phyloP scores from a whole-genome alignment of 1,140 invertebrate genomes.

The Venturia canescens region DNA sequence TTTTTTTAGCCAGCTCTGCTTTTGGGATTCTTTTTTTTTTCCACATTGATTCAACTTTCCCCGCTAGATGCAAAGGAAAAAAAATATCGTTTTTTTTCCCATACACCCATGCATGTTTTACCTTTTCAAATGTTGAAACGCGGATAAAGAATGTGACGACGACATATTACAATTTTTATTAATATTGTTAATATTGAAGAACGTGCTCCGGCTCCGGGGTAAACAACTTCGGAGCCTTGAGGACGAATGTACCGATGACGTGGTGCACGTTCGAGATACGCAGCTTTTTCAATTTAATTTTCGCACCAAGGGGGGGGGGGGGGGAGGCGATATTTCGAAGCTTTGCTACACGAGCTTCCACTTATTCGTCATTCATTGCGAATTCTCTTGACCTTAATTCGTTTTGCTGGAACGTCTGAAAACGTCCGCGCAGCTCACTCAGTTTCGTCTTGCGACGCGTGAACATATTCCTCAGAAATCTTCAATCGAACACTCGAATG shows the following conservation, averaged over 20 bases:
- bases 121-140: not conserved
- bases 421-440: too few species aligned
- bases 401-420: too few species aligned
- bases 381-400: too few species aligned
- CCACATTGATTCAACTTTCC: too few species aligned
- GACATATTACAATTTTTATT: not conserved
- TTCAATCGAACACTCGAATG: too few species aligned
- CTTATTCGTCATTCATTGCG: not conserved
- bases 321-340: not conserved
- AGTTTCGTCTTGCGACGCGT: too few species aligned
- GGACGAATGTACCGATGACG: not conserved
- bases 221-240: conserved; percentile 4
- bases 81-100: too few species aligned
- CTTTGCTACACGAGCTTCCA: not conserved
- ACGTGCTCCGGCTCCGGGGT: not conserved
- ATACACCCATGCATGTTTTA: too few species aligned
- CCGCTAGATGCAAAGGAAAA: too few species aligned
- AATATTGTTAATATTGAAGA: conserved; percentile 1
- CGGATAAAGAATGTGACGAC: not conserved
- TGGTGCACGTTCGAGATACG: not conserved
- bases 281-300: conserved; percentile 2
- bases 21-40: too few species aligned
- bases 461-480: too few species aligned
- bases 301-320: not conserved
- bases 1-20: too few species aligned